Evolutionary conservation across 2,888 invertebrate species (phyloP), one percentile per base, ranked within the genome.

Genomic region (Eupithecia subfuscata): DNA sequence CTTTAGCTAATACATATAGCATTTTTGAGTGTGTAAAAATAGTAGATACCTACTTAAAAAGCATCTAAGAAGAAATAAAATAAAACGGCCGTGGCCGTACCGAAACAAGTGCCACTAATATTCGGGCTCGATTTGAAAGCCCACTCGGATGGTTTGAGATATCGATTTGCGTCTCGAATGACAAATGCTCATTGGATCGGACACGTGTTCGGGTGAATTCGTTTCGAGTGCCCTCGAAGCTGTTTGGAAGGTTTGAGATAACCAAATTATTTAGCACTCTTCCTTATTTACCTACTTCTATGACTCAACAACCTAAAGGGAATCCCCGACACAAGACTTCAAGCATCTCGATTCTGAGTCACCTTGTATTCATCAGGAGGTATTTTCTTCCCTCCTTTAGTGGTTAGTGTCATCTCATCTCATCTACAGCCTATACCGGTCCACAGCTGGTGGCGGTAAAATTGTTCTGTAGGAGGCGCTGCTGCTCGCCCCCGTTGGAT

Each of bases 131-230:
- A 72, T 75, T 70, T 48, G 70, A 77, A 79, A 74, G 73, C 75
- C 71, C 69, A 73, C 71, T 73, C 67, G 70, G 65, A 65, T 71
- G 70, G 75, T 77, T 77, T 79, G 75, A 77, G 79, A 79, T 76
- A 79, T 80, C 77, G 80, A 79, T 78, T 77, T 69, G 69, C 70
- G 76, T 65, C 69, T 68, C 70, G 71, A 68, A 76, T 78, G 79
- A 77, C 79, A 71, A 79, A 79, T 79, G 76, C 48, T 76, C 76
- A 73, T 76, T 76, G 76, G 68, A 63, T 73, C 70, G 76, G 73
- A 76, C 76, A 76, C 76, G 68, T 76, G 70, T 73, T 71, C 70
- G 70, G 70, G 68, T 76, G 76, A 76, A 73, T 73, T 76, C 72
- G 64, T 68, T 68, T 73, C 40, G 67, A 73, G 70, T 73, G 70